phyloP scores from a whole-genome alignment of 64 coral and sea anemone species.

The Montipora cactus region DNA sequence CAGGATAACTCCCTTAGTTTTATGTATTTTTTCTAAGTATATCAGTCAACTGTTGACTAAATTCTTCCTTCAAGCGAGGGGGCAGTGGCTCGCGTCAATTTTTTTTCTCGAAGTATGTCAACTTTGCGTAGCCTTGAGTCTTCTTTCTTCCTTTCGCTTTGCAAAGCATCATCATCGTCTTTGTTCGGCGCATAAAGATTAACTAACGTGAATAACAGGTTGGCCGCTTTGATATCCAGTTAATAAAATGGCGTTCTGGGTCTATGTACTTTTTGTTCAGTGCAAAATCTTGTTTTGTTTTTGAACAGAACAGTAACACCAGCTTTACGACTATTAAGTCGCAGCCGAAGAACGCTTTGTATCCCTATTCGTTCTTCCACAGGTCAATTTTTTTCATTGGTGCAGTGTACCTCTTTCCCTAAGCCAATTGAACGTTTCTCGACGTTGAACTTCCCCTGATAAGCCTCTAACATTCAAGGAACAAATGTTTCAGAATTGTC shows the following conservation, averaged over 20 bases:
- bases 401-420: conserved; percentile 46
- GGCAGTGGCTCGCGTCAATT: too few relatives aligned
- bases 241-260: conserved; percentile 41
- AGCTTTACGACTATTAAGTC: conserved; percentile 41
- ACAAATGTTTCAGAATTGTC: too few relatives aligned
- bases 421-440: too few relatives aligned
- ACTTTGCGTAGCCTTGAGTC: too few relatives aligned
- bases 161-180: conserved; percentile 43
- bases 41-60: too few relatives aligned
- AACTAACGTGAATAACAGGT: conserved; percentile 22
- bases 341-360: conserved; percentile 61
- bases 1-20: too few relatives aligned
- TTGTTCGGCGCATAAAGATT: conserved; percentile 48
- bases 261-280: conserved; percentile 2
- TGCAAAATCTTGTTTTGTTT: conserved; percentile 34
- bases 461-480: too few relatives aligned
- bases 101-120: too few relatives aligned
- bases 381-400: conserved; percentile 32
- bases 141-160: too few relatives aligned
- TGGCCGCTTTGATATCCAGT: conserved; percentile 54
- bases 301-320: conserved; percentile 57
- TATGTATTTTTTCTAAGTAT: too few relatives aligned
- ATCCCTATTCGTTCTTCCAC: conserved; percentile 43
- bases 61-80: too few relatives aligned
- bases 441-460: too few relatives aligned